Percentiles rank a stretch among this genome's conserved stretches.
phyloP scores from a whole-genome alignment of 1,140 invertebrate genomes.

The Habropoda laboriosa region DNA sequence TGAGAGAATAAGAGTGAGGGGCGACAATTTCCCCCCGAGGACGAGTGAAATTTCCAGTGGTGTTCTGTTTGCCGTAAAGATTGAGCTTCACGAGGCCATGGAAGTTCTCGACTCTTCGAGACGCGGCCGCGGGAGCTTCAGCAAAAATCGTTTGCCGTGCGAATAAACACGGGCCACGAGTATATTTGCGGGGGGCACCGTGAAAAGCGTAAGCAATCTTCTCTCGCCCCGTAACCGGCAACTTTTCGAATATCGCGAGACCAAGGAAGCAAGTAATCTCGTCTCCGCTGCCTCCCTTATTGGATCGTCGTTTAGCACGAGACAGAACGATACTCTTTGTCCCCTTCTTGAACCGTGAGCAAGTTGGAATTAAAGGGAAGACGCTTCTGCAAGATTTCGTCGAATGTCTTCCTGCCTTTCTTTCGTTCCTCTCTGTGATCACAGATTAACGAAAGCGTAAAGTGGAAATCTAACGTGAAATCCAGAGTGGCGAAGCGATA shows the following conservation, averaged over 20 bases:
- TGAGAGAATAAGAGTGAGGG: background rate
- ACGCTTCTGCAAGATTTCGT: background rate
- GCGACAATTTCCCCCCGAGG: background rate
- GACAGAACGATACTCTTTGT: conserved; percentile 27
- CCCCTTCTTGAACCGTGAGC: background rate
- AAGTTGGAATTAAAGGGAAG: conserved; percentile 50
- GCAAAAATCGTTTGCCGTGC: conserved; percentile 59
- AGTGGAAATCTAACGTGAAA: background rate
- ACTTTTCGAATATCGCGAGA: conserved; percentile 64
- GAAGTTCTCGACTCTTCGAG: background rate
- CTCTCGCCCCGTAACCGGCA: conserved; percentile 45
- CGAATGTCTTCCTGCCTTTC: background rate
- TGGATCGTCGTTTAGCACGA: conserved; percentile 41
- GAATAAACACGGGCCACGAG: conserved; percentile 51
- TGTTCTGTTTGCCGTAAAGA: conserved; percentile 7
- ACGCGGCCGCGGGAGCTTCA: background rate
- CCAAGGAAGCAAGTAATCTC: conserved; percentile 60
- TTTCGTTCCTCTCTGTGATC: background rate
- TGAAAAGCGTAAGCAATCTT: conserved; percentile 65
- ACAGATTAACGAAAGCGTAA: background rate
- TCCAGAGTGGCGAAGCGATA: no score
- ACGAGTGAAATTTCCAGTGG: background rate
- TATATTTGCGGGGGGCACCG: conserved; percentile 43
- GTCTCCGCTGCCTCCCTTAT: conserved; percentile 41
- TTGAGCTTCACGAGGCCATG: conserved; percentile 36